Evolutionary conservation across 2,113 vertebrate genomes (phyloP).

Genomic region (Pholis gunnellus): DNA sequence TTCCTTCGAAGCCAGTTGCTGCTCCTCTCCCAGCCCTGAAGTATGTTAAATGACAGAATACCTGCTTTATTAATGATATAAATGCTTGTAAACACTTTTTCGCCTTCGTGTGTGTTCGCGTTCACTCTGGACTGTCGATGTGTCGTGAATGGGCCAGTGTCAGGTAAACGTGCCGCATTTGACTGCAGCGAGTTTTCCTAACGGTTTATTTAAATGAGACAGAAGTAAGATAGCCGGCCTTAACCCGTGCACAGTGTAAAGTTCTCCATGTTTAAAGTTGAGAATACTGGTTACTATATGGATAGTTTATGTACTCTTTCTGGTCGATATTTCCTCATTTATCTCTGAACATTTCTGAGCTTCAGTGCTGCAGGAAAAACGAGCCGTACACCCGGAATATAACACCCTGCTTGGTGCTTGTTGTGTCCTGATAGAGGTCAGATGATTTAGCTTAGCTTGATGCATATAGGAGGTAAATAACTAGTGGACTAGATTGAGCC

Average conservation of each 20-base stretch:
- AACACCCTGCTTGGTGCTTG: slow-evolving; percentile 22
- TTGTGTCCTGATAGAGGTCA: slow-evolving; percentile 49
- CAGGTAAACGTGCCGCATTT: slow-evolving; percentile 56
- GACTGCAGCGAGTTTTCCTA: slow-evolving; percentile 48
- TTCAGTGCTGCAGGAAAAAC: slow-evolving; percentile 42
- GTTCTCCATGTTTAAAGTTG: neutral
- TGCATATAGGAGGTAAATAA: neutral
- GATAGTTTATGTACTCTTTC: neutral
- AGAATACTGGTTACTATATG: neutral
- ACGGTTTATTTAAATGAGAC: slow-evolving; percentile 31
- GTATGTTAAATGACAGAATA: neutral
- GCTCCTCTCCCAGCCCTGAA: neutral
- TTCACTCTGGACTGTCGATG: slow-evolving; percentile 26
- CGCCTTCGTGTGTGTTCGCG: neutral
- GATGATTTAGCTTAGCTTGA: slow-evolving; percentile 22
- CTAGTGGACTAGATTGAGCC: neutral
- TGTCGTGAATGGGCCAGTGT: slow-evolving; percentile 38
- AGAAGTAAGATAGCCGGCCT: neutral
- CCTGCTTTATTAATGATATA: neutral
- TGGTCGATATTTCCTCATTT: slow-evolving; percentile 23
- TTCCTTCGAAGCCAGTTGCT: neutral
- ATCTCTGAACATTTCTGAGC: slow-evolving; percentile 5
- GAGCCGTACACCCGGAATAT: slow-evolving; percentile 25
- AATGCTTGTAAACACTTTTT: slow-evolving; percentile 7
- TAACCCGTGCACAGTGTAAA: neutral